Percentiles rank a stretch among this genome's conserved stretches.
Conservation (phyloP, 37 sponge, comb jelly and placozoan species). For the Eunapius fragilis region DNA sequence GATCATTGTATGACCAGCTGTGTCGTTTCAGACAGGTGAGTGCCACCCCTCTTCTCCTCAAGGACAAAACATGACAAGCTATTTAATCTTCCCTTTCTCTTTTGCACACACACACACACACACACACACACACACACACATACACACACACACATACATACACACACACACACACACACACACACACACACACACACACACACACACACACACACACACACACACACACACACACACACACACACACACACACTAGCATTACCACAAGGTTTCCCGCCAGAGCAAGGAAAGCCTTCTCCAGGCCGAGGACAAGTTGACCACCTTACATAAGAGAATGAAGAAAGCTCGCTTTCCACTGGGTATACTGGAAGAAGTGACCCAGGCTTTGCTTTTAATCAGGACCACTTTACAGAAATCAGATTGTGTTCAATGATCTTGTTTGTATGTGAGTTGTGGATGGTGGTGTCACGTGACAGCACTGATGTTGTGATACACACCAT, state of each 20-base stretch:
- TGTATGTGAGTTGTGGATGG: too few relatives aligned
- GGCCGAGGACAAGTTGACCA: slow-evolving; percentile 41
- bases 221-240: not conserved
- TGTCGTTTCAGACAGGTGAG: slow-evolving; percentile 81
- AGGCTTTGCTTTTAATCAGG: slow-evolving; percentile 46
- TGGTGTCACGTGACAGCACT: too few relatives aligned
- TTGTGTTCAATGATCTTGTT: too few relatives aligned
- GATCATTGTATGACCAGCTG: slow-evolving; percentile 74
- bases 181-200: slow-evolving; percentile 13
- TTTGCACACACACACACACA: too few relatives aligned
- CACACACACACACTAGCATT: slow-evolving; percentile 24
- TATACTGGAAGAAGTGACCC: slow-evolving; percentile 48
- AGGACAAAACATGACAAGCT: too few relatives aligned
- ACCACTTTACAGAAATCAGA: not conserved
- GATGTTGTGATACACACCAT: too few relatives aligned
- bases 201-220: slow-evolving; percentile 6
- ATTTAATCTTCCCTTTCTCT: not conserved
- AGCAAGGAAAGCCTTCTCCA: slow-evolving; percentile 2
- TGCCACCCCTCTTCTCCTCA: too few relatives aligned
- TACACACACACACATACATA: not conserved
- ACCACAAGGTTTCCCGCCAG: slow-evolving; percentile 33
- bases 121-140: too few relatives aligned
- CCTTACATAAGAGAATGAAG: slow-evolving; percentile 37
- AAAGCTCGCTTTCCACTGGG: slow-evolving; percentile 40
- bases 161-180: not conserved